Conservation (phyloP, 2,113 vertebrate species). For the Siphamia tubifer region DNA sequence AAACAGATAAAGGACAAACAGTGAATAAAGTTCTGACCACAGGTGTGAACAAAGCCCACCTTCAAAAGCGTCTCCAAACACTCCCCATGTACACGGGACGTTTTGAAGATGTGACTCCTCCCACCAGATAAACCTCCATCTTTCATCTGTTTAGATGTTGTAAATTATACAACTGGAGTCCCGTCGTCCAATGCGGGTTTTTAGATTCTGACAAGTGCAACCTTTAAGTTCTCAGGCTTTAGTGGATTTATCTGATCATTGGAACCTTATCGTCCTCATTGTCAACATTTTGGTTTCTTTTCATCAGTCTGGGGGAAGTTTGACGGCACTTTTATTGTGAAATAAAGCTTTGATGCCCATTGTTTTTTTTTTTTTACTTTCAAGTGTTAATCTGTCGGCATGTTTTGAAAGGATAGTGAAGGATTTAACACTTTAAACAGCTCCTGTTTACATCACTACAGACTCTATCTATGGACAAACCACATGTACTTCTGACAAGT, state of each 20-base stretch:
- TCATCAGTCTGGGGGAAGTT: conserved; percentile 33
- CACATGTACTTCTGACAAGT: too few species aligned
- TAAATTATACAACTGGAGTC: conserved; percentile 69
- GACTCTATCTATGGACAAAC: too few species aligned
- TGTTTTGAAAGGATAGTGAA: too few species aligned
- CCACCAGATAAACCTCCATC: conserved; percentile 59
- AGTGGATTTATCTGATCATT: conserved; percentile 62
- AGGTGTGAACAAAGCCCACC: conserved; percentile 68
- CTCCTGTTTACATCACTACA: too few species aligned
- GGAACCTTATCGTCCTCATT: conserved; percentile 38
- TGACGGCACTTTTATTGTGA: too few species aligned
- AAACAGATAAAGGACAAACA: conserved; percentile 66
- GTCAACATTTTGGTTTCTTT: conserved; percentile 39
- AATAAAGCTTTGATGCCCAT: too few species aligned
- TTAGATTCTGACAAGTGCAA: conserved; percentile 54
- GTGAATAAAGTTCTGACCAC: conserved; percentile 65
- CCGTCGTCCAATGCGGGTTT: conserved; percentile 57
- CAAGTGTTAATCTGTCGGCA: too few species aligned
- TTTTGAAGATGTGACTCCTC: conserved; percentile 59
- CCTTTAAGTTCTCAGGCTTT: conserved; percentile 60
- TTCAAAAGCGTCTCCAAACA: conserved; percentile 65
- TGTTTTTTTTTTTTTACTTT: too few species aligned
- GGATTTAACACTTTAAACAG: too few species aligned
- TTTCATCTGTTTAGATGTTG: conserved; percentile 68
- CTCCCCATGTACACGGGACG: conserved; percentile 24